Base-by-base conservation (phyloP, 2,888 invertebrate genomes). In the Clistopyga incitator region DNA sequence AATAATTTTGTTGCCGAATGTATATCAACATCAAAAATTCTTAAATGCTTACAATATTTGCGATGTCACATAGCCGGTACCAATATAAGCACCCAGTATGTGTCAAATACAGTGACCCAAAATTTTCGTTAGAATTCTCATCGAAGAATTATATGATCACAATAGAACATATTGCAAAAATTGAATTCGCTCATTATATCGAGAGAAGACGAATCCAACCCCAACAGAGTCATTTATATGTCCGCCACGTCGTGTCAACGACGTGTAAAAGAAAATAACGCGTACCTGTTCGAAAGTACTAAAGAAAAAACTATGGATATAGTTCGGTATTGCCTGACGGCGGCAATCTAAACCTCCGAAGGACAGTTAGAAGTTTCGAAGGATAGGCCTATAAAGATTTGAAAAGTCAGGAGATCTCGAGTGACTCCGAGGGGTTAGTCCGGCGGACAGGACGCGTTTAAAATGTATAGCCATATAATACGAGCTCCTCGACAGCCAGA, bases 291-390 rank as follows among this genome's bases (percentile, higher is more conserved):
- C 11, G 23, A 25, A 50, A n/a, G 23, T 20, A 18, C 54, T 8
- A 11, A 23, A 11, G 54, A 38, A 61, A 61, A 68, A 45, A 45
- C 34, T 29, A 13, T 4, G 34, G 34, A 13, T 34, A 18, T 6
- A 34, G 29, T 13, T 23, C 13, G 89, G 88, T 87, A 89, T 87
- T 88, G 85, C 65, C 88, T 78, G 91, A 90, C 90, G 89, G 89
- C 82, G 82, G 67, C 88, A 87, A 91, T 91, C 90, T 90, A 90
- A 91, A 91, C 89, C 91, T 88, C 88, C 42, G 15, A 23, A 11
- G 70, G 54, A 65, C 65, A 25, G 52, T 13, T 61, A n/a, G 42
- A 64, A 56, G 8, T 45, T 70, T 64, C 34, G 34, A 76, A 47
- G 15, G 64, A 45, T 52, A 47, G 61, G 15, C 42, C 65, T 71